These are phyloP conservation scores for Parazoanthus swiftii DNA, from an alignment of 92 coral and sea anemone species.

Conservation along the genomic window DNA sequence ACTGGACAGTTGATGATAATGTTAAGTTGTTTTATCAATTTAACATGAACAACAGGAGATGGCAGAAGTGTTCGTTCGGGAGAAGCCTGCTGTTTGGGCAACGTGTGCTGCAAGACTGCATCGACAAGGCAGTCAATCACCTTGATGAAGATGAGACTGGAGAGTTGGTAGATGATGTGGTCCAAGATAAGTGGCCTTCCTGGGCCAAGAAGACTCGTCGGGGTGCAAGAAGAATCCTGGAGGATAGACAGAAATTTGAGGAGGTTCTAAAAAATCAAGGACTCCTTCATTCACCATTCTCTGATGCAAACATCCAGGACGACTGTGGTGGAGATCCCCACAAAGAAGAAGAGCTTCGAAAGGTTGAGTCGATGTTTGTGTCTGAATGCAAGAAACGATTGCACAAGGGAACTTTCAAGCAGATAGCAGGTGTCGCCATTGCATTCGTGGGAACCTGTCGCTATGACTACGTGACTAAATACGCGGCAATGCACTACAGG, in stretches of 20 bases:
- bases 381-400: slow-evolving; percentile 29
- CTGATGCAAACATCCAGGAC: slow-evolving; percentile 18
- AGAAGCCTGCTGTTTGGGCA: slow-evolving; percentile 57
- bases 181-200: slow-evolving; percentile 33
- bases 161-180: slow-evolving; percentile 1
- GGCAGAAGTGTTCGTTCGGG: slow-evolving; percentile 50
- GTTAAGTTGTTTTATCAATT: slow-evolving; percentile 41
- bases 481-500: slow-evolving; percentile 46
- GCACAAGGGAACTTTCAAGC: slow-evolving; percentile 35
- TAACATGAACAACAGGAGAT: slow-evolving; percentile 40
- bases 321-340: slow-evolving; percentile 50
- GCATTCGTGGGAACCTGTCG: slow-evolving; percentile 31
- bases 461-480: slow-evolving; percentile 42
- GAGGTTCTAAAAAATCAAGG: slow-evolving; percentile 44
- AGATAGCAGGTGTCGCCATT: slow-evolving; percentile 52
- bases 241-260: slow-evolving; percentile 1
- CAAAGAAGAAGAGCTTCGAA: slow-evolving; percentile 36
- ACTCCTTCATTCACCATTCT: slow-evolving; percentile 48
- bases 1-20: slow-evolving; percentile 64
- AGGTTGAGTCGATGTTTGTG: slow-evolving; percentile 21
- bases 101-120: slow-evolving; percentile 53
- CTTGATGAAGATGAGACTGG: slow-evolving; percentile 5
- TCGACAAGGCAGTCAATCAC: slow-evolving; percentile 37
- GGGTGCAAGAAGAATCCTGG: slow-evolving; percentile 5
- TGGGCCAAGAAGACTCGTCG: slow-evolving; percentile 36